These are phyloP conservation scores for Eulemur albifrons DNA, from an alignment of 2,797 vertebrate species.

Conservation along the genomic window DNA sequence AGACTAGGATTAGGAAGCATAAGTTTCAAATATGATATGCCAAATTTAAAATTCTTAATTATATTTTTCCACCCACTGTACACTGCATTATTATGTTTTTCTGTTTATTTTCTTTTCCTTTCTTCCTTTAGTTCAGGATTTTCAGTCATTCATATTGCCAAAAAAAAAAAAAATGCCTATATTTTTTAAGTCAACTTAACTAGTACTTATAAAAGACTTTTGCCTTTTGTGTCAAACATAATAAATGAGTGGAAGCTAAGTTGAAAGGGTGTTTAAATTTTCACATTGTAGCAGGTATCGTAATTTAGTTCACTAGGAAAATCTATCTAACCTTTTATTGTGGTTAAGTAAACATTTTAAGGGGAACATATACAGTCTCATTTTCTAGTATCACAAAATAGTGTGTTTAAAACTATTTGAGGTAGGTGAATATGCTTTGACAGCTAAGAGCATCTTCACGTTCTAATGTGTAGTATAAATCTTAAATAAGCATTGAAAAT, in stretches of 20 bases:
- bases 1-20: neutral
- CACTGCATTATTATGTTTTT: neutral
- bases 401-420: slow-evolving; percentile 82
- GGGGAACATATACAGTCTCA: slow-evolving; percentile 80
- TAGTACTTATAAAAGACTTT: slow-evolving; percentile 79
- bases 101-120: slow-evolving; percentile 20
- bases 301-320: slow-evolving; percentile 82
- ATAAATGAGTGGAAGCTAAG: slow-evolving; percentile 82
- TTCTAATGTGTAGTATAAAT: slow-evolving; percentile 77
- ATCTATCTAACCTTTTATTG: slow-evolving; percentile 84
- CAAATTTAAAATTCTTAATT: slow-evolving; percentile 14
- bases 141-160: slow-evolving; percentile 72
- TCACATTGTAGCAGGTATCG: slow-evolving; percentile 84
- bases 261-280: slow-evolving; percentile 86
- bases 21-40: neutral
- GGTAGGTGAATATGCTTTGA: slow-evolving; percentile 79
- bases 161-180: neutral
- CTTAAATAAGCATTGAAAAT: slow-evolving; percentile 74
- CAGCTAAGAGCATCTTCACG: slow-evolving; percentile 79
- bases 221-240: slow-evolving; percentile 83
- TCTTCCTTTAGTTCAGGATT: slow-evolving; percentile 63
- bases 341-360: slow-evolving; percentile 87
- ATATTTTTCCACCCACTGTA: slow-evolving; percentile 5
- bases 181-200: slow-evolving; percentile 71
- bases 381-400: slow-evolving; percentile 79